These are phyloP conservation scores for Menidia menidia DNA, from an alignment of 2,797 vertebrate species.

Conservation along the genomic window DNA sequence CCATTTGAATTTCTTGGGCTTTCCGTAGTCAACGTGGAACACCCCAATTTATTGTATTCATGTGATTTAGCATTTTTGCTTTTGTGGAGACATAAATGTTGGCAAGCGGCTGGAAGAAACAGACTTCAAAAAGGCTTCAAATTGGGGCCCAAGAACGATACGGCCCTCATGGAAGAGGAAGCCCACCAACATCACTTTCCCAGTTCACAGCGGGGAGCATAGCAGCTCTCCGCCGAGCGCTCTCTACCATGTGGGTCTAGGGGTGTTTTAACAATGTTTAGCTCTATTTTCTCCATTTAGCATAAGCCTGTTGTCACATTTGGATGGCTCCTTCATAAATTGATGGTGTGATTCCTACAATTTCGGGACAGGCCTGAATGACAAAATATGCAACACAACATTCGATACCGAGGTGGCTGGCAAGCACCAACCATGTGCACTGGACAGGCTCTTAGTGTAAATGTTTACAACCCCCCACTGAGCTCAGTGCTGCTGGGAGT, in stretches of 20 bases:
- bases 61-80: constrained; percentile 76
- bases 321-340: constrained; percentile 87
- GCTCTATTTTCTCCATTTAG: constrained; percentile 88
- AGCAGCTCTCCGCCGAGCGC: constrained; percentile 85
- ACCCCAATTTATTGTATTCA: constrained; percentile 61
- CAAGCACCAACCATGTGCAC: constrained; percentile 87
- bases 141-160: constrained; percentile 82
- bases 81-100: constrained; percentile 81
- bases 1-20: constrained; percentile 47
- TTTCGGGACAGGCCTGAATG: constrained; percentile 89
- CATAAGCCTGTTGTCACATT: constrained; percentile 91
- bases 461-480: constrained; percentile 90
- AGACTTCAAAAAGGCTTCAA: constrained; percentile 87
- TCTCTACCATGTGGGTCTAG: constrained; percentile 89
- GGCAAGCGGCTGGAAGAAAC: constrained; percentile 81
- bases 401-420: constrained; percentile 88
- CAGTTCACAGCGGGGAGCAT: constrained; percentile 90
- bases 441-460: constrained; percentile 90
- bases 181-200: constrained; percentile 89
- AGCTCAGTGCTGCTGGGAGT: constrained; percentile 86
- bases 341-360: constrained; percentile 89
- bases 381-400: constrained; percentile 89
- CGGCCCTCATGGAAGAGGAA: constrained; percentile 86
- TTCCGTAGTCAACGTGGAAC: constrained; percentile 53
- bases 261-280: constrained; percentile 91